Evolutionary conservation across 2,888 invertebrate species (phyloP).

Genomic region (Oscheius onirici): DNA sequence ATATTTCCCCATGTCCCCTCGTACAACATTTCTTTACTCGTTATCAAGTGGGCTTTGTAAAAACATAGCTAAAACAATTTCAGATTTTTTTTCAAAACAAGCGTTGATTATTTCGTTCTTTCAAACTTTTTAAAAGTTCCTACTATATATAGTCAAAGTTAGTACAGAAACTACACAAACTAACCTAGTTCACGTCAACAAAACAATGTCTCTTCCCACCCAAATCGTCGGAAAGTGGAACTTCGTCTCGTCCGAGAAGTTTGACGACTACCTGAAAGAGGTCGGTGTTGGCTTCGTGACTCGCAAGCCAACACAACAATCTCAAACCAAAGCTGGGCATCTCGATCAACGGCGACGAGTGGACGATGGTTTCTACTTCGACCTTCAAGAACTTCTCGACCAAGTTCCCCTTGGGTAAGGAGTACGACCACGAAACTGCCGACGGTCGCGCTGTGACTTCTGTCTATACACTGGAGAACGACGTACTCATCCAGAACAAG

Average conservation of each 20-base stretch:
- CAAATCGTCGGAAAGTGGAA: slow-evolving; percentile 69
- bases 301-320: slow-evolving; percentile 61
- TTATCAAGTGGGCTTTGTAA: no score
- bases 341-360: slow-evolving; percentile 61
- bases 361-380: slow-evolving; percentile 64
- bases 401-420: slow-evolving; percentile 63
- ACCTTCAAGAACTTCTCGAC: slow-evolving; percentile 68
- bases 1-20: no score
- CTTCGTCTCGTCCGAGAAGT: slow-evolving; percentile 65
- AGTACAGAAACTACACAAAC: no score
- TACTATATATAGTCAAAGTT: no score
- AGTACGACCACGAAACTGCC: slow-evolving; percentile 65
- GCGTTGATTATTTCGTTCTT: no score
- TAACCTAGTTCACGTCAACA: no score
- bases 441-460: slow-evolving; percentile 64
- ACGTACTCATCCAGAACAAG: slow-evolving; percentile 62
- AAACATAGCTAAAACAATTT: no score
- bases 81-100: no score
- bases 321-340: slow-evolving; percentile 66
- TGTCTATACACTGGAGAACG: slow-evolving; percentile 60
- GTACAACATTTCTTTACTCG: no score
- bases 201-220: slow-evolving; percentile 44
- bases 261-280: slow-evolving; percentile 69
- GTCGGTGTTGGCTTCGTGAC: slow-evolving; percentile 64
- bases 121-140: no score